A percentile compares a stretch with the other conserved stretches of the same genome.
Conservation (phyloP, 2,113 vertebrate genomes). For the Coptodon bakossiorum region DNA sequence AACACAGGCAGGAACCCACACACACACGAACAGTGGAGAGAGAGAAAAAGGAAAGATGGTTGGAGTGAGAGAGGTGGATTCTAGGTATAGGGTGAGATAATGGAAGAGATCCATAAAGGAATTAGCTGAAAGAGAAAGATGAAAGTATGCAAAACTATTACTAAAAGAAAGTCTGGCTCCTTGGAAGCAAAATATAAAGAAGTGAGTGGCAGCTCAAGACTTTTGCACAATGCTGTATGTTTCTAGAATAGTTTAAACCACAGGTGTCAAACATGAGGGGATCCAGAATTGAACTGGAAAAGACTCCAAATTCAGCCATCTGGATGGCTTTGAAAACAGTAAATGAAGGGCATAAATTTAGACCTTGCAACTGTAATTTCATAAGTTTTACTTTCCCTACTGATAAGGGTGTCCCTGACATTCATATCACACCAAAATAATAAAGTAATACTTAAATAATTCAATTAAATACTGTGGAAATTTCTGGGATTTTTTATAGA, state of each 20-base stretch:
- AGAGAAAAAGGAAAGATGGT: neutral
- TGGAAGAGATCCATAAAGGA: neutral
- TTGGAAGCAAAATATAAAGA: neutral
- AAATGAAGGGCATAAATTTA: neutral
- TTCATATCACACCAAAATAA: neutral
- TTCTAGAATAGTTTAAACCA: neutral
- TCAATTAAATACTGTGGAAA: neutral
- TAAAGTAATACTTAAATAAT: neutral
- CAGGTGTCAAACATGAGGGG: neutral
- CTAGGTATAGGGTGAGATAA: neutral
- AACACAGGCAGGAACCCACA: neutral
- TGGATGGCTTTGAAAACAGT: neutral
- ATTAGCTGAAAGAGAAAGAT: neutral
- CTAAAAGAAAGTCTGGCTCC: neutral
- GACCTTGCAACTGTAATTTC: neutral
- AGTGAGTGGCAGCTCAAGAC: neutral
- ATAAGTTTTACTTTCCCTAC: neutral
- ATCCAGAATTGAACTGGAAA: neutral
- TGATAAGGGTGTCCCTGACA: neutral
- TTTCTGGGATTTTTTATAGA: neutral
- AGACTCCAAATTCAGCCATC: neutral
- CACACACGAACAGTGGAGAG: neutral
- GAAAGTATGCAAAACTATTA: neutral
- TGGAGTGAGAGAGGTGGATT: neutral
- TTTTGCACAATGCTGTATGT: neutral